Conservation (phyloP, 2,797 vertebrate species). For the Siniperca undulata region DNA sequence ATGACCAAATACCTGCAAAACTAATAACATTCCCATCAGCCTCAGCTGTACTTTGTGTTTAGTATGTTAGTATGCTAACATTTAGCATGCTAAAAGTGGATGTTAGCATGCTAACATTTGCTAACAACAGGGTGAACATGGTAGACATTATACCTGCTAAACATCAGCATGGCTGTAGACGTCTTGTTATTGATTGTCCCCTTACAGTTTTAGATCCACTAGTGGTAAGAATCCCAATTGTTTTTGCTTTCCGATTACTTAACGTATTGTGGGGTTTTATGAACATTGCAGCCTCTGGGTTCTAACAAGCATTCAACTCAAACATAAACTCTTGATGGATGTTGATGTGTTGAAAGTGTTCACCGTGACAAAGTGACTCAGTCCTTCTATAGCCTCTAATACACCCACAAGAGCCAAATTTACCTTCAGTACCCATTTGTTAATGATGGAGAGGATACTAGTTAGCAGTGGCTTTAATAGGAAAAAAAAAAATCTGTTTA, state of each 20-base stretch:
- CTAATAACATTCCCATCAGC: background rate
- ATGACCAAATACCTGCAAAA: background rate
- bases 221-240: too few relatives aligned
- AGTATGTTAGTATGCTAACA: background rate
- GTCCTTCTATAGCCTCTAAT: background rate
- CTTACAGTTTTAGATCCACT: too few relatives aligned
- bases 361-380: conserved; percentile 4
- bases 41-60: background rate
- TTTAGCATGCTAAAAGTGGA: background rate
- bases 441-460: background rate
- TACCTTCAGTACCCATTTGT: background rate
- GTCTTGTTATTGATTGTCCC: background rate
- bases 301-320: too few relatives aligned
- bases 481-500: background rate
- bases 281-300: background rate
- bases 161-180: background rate
- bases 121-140: background rate
- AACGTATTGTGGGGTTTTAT: background rate
- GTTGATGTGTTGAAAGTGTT: background rate
- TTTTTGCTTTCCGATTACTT: too few relatives aligned
- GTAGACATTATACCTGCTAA: background rate
- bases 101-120: background rate
- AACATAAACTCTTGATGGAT: background rate
- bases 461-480: background rate
- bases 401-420: background rate